Base-by-base conservation (phyloP, 2,113 vertebrate genomes). In the Dendropsophus ebraccatus region DNA sequence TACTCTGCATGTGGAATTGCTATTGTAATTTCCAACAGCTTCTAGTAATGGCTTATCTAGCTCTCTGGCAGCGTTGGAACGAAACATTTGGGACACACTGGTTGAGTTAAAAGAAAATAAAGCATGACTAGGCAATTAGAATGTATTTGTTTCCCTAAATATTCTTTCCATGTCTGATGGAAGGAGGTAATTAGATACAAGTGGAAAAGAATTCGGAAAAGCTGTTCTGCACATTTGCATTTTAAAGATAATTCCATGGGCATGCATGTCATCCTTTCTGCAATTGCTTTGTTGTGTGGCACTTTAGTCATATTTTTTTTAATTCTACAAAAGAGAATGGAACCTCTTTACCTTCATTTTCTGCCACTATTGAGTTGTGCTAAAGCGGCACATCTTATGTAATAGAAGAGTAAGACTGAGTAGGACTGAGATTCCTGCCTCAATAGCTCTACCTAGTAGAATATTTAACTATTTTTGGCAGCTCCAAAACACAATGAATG, bases 1-100 rank as follows among this genome's bases (percentile, higher is more conserved):
- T 77, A n/a, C 83, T 84, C 83, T 84, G 83, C 73, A 49, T 84
- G 83, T n/a, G 37, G 73, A 77, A 84, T 49, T 49, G 13, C 72
- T 76, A 21, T 65, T 77, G 56, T 84, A 84, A 83, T 84, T 60
- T 84, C 73, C 72, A 77, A 84, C 83, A 62, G 83, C 73, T 77
- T 37, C 30, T 77, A 49, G 37, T 76, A 75, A 84, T 84, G 70
- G 83, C 73, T 84, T 84, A 84, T 62, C 83, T 76, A 21, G 56
- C 41, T 76, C 41, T 65, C 73, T 84, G 83, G 82, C 70, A 75
- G 70, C 4, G 70, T 60, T 73, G 54, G 70, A 74, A 84, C 21
- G 21, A 54, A 84, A 32, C 82, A 75, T 84, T 73, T 75, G 70
- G 72, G 73, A 77, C 83, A 65, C 83, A 76, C 56, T 50, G 54